Percentiles rank a stretch among this genome's conserved stretches.
Evolutionary conservation across 2,113 vertebrate species (phyloP).

Genomic region (Festucalex cinctus): DNA sequence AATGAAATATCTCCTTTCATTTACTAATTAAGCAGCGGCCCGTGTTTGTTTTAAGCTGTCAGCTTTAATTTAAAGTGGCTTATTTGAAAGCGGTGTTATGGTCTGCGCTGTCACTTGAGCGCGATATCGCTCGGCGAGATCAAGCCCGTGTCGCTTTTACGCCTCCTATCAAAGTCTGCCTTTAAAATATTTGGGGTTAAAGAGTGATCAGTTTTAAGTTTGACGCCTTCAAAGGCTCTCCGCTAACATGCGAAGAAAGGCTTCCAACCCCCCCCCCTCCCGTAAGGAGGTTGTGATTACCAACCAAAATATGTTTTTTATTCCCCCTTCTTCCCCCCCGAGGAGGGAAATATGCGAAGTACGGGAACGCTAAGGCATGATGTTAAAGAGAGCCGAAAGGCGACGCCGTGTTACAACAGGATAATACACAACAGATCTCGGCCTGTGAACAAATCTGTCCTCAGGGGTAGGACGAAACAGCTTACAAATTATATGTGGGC

Average conservation of each 20-base stretch:
- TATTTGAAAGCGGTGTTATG: slow-evolving; percentile 73
- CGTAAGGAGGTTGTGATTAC: slow-evolving; percentile 67
- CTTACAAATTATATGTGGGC: slow-evolving; percentile 81
- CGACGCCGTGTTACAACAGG: slow-evolving; percentile 63
- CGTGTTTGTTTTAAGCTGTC: slow-evolving; percentile 76
- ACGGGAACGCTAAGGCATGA: slow-evolving; percentile 63
- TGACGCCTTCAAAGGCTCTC: slow-evolving; percentile 65
- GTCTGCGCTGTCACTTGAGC: slow-evolving; percentile 67
- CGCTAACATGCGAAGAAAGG: slow-evolving; percentile 56
- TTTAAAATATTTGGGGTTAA: slow-evolving; percentile 71
- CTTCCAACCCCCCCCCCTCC: not conserved
- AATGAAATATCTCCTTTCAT: slow-evolving; percentile 75
- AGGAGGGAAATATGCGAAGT: slow-evolving; percentile 71
- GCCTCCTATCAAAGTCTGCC: slow-evolving; percentile 67
- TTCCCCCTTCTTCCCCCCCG: slow-evolving; percentile 55
- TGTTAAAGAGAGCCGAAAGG: slow-evolving; percentile 70
- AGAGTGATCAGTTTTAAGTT: slow-evolving; percentile 73
- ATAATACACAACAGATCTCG: slow-evolving; percentile 82
- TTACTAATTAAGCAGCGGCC: slow-evolving; percentile 72
- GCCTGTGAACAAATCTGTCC: slow-evolving; percentile 85
- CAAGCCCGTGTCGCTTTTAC: slow-evolving; percentile 67
- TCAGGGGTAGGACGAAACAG: slow-evolving; percentile 69
- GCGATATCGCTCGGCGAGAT: slow-evolving; percentile 63
- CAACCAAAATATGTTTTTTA: slow-evolving; percentile 62
- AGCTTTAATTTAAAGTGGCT: slow-evolving; percentile 71